A percentile compares a stretch with the other conserved stretches of the same genome.
Conservation (phyloP, 2,797 vertebrate genomes). For the Yasuhikotakia modesta region DNA sequence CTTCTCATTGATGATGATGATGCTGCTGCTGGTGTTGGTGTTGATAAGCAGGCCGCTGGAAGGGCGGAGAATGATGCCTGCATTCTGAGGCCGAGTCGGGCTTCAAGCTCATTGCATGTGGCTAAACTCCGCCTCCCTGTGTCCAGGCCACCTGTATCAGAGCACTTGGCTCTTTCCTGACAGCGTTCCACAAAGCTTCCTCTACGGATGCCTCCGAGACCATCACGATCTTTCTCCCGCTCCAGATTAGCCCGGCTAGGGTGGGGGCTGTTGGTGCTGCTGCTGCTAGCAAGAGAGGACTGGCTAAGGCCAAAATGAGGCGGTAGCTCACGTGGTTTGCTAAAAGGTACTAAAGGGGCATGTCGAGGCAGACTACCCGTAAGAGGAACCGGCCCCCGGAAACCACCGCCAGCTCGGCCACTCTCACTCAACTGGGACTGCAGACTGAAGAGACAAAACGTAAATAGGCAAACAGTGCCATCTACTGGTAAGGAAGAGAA, state of each 20-base stretch:
- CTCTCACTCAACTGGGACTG: slow-evolving; percentile 74
- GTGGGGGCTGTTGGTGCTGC: slow-evolving; percentile 47
- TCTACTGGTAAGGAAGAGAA: slow-evolving; percentile 34
- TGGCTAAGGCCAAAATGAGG: slow-evolving; percentile 62
- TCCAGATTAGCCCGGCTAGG: slow-evolving; percentile 48
- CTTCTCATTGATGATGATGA: neutral
- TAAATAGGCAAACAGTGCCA: neutral
- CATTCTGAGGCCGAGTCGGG: slow-evolving; percentile 64
- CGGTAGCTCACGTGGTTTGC: slow-evolving; percentile 59
- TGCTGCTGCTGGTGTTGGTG: slow-evolving; percentile 8
- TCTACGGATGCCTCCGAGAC: slow-evolving; percentile 56
- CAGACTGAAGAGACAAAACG: slow-evolving; percentile 67
- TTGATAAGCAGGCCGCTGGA: slow-evolving; percentile 26
- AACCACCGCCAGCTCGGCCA: slow-evolving; percentile 46
- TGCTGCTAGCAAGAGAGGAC: slow-evolving; percentile 56
- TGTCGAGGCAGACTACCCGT: slow-evolving; percentile 67
- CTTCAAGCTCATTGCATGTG: slow-evolving; percentile 71
- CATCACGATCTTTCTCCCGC: slow-evolving; percentile 48
- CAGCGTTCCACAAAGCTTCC: slow-evolving; percentile 88
- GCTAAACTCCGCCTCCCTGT: slow-evolving; percentile 67
- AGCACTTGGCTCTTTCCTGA: slow-evolving; percentile 83
- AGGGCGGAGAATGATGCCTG: slow-evolving; percentile 57
- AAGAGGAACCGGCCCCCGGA: slow-evolving; percentile 55
- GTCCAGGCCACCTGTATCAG: slow-evolving; percentile 65
- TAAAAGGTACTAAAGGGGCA: slow-evolving; percentile 59